Percentiles rank a stretch among this genome's conserved stretches.
Conservation (phyloP, 2,797 vertebrate species). For the Sebastes dallii region DNA sequence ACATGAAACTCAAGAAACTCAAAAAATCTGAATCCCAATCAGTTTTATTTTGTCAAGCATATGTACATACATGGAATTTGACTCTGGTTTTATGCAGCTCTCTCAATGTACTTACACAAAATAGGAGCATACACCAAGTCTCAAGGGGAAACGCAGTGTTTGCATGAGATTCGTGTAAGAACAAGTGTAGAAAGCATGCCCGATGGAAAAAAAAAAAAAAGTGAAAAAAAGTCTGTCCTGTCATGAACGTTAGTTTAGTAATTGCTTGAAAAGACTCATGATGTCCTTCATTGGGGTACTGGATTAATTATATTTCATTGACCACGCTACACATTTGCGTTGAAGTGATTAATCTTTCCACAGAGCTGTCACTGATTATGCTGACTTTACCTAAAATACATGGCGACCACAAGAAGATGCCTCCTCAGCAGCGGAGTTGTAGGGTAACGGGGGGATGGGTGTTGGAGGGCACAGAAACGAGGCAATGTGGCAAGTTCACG, state of each 20-base stretch:
- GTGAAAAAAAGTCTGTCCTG: background rate
- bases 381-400: constrained; percentile 73
- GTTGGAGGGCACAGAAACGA: constrained; percentile 56
- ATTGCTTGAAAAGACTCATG: constrained; percentile 12
- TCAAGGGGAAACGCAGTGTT: background rate
- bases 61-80: too few relatives aligned
- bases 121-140: background rate
- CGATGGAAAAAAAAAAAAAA: background rate
- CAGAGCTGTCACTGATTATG: constrained; percentile 75
- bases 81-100: too few relatives aligned
- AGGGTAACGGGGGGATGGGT: constrained; percentile 44
- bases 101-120: too few relatives aligned
- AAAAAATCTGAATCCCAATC: background rate
- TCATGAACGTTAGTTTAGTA: constrained; percentile 2
- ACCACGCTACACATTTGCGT: constrained; percentile 47
- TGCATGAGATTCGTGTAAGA: background rate
- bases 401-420: constrained; percentile 66
- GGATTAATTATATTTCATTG: constrained; percentile 67
- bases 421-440: constrained; percentile 69
- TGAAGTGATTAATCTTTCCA: constrained; percentile 76
- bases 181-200: background rate
- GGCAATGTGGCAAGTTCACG: constrained; percentile 66
- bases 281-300: constrained; percentile 39
- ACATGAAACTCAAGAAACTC: background rate
- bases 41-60: background rate